Conservation (phyloP, 1,140 invertebrate genomes). For the Apocrypta bakeri region DNA sequence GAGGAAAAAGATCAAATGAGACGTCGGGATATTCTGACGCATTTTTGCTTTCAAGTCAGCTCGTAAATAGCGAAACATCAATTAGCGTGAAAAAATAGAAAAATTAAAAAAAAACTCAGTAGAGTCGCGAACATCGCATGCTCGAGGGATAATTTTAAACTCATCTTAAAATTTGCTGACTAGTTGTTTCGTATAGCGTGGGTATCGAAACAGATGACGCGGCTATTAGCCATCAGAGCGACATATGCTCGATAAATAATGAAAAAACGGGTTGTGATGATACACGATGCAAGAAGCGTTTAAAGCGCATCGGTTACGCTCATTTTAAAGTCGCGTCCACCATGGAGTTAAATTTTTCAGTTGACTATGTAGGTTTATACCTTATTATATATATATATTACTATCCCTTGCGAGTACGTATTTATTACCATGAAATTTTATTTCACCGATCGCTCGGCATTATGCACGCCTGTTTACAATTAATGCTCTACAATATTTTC, state of each 20-base stretch:
- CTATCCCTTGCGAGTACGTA: neutral
- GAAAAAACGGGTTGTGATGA: conserved; percentile 13
- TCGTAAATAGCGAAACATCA: too few relatives aligned
- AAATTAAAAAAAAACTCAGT: too few relatives aligned
- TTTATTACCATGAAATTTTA: neutral
- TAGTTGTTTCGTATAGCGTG: neutral
- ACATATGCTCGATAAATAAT: conserved; percentile 3
- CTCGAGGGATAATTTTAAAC: neutral
- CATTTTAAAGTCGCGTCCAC: neutral
- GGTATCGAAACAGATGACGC: neutral
- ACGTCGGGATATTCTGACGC: too few relatives aligned
- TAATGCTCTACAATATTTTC: neutral
- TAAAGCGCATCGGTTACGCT: conserved; percentile 9
- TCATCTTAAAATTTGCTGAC: conserved; percentile 17
- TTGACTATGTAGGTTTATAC: neutral
- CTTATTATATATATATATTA: too few relatives aligned
- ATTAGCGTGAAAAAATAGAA: too few relatives aligned
- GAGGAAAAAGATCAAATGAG: too few relatives aligned
- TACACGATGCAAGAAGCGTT: neutral
- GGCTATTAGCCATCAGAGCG: neutral
- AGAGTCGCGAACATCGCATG: too few relatives aligned
- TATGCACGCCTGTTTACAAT: neutral
- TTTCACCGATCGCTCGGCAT: neutral
- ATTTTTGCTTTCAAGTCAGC: too few relatives aligned
- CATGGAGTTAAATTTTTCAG: neutral